Conservation (phyloP, 2,797 vertebrate genomes). For the Vespertilio murinus region DNA sequence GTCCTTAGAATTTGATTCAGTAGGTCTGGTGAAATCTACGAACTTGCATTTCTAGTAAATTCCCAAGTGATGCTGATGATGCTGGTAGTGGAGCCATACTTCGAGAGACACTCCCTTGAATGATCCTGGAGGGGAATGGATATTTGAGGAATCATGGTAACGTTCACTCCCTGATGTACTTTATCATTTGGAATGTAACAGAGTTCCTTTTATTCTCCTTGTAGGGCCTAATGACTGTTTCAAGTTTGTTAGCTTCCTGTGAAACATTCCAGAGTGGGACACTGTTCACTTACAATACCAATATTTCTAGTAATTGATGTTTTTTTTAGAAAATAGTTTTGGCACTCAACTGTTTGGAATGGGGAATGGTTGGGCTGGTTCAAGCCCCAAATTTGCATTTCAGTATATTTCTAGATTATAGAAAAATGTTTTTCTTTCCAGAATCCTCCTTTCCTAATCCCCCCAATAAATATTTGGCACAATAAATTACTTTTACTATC, state of each 20-base stretch:
- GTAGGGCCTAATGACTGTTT: not conserved
- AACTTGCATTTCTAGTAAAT: not conserved
- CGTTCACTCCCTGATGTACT: not conserved
- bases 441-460: not conserved
- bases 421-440: not conserved
- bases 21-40: not conserved
- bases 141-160: not conserved
- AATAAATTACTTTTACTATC: conserved; percentile 25
- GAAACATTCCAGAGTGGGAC: not conserved
- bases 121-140: not conserved
- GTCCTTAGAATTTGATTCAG: not conserved
- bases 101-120: not conserved
- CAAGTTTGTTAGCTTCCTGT: not conserved
- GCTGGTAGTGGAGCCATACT: too few relatives aligned
- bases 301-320: not conserved
- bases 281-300: not conserved
- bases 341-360: not conserved
- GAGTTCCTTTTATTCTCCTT: not conserved
- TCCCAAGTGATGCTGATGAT: not conserved
- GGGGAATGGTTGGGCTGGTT: not conserved
- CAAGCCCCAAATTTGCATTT: conserved; percentile 15
- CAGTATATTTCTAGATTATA: not conserved
- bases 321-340: conserved; percentile 54
- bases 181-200: conserved; percentile 1
- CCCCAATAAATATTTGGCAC: not conserved